A percentile compares a stretch with the other conserved stretches of the same genome.
These are phyloP conservation scores for Lates japonicus DNA, from an alignment of 2,797 vertebrate genomes.

Conservation along the genomic window DNA sequence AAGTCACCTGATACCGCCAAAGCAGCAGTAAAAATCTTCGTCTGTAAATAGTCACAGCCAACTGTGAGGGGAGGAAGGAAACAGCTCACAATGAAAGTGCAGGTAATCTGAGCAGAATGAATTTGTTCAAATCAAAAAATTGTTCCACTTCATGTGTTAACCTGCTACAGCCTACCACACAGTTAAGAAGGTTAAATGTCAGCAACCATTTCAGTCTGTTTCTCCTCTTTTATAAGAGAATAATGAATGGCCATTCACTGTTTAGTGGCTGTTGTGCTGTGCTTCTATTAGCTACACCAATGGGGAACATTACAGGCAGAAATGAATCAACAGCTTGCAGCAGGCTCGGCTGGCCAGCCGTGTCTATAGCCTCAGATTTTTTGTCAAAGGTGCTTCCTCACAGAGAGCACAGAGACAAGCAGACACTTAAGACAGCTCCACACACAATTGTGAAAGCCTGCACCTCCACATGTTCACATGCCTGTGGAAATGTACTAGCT, in stretches of 20 bases:
- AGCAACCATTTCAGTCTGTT: conserved; percentile 39
- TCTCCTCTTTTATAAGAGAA: conserved; percentile 51
- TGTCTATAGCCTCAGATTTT: conserved; percentile 76
- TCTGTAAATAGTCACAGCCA: conserved; percentile 52
- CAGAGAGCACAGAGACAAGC: conserved; percentile 67
- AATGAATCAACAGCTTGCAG: conserved; percentile 78
- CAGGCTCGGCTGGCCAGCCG: conserved; percentile 61
- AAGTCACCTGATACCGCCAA: conserved; percentile 64
- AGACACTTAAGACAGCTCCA: conserved; percentile 69
- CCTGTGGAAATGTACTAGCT: conserved; percentile 79
- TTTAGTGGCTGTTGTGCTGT: conserved; percentile 55
- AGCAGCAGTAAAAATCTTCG: conserved; percentile 61
- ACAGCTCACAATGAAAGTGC: too few relatives aligned
- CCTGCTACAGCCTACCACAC: conserved; percentile 22
- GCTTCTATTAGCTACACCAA: conserved; percentile 66
- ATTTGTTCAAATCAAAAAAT: conserved; percentile 49
- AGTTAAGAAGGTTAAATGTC: conserved; percentile 37
- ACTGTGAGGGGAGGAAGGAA: conserved; percentile 40
- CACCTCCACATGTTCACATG: conserved; percentile 79
- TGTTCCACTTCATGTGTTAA: conserved; percentile 38
- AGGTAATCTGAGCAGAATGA: conserved; percentile 62
- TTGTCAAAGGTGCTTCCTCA: conserved; percentile 78
- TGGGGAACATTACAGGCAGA: conserved; percentile 72
- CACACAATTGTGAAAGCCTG: conserved; percentile 62
- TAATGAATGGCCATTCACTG: conserved; percentile 57